Evolutionary conservation across 1,140 invertebrate species (phyloP).

Genomic region (Macrosteles quadrilineatus): DNA sequence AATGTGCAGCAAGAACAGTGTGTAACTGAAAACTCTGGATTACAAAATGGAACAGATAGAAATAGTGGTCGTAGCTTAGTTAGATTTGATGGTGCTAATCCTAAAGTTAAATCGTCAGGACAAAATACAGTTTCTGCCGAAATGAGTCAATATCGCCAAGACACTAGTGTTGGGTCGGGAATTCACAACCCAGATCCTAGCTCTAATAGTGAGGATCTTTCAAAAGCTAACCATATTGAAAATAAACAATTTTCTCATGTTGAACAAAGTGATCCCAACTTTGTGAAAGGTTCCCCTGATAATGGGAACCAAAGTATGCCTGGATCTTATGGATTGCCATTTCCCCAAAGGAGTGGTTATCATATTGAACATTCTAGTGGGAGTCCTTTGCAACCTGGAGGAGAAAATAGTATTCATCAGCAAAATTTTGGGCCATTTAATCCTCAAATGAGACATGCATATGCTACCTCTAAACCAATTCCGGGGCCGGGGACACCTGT

Average conservation of each 20-base stretch:
- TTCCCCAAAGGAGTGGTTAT: constrained; percentile 36
- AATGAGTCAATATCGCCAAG: constrained; percentile 59
- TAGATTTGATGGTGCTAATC: constrained; percentile 47
- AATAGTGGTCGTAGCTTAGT: constrained; percentile 50
- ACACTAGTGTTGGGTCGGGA: constrained; percentile 52
- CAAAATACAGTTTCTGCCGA: constrained; percentile 40
- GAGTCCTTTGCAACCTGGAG: constrained; percentile 34
- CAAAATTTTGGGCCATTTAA: constrained; percentile 39
- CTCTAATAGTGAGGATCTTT: constrained; percentile 46
- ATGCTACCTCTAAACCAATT: constrained; percentile 45
- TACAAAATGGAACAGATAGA: constrained; percentile 48
- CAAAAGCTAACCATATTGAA: constrained; percentile 33
- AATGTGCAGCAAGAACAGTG: constrained; percentile 54
- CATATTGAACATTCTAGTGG: constrained; percentile 33
- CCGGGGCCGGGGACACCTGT: constrained; percentile 37
- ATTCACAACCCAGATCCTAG: constrained; percentile 49
- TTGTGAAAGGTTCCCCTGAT: constrained; percentile 40
- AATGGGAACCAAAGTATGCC: constrained; percentile 44
- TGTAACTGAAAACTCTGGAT: constrained; percentile 48
- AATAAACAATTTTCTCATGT: constrained; percentile 49
- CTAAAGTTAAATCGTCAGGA: constrained; percentile 39
- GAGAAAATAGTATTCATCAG: constrained; percentile 35
- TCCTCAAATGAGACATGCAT: constrained; percentile 44
- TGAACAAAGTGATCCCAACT: constrained; percentile 46
- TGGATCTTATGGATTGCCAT: constrained; percentile 39